Evolutionary conservation across 37 sponge, comb jelly and placozoan species (phyloP), one percentile per base, ranked within the genome.

Genomic region (Eunapius fragilis): DNA sequence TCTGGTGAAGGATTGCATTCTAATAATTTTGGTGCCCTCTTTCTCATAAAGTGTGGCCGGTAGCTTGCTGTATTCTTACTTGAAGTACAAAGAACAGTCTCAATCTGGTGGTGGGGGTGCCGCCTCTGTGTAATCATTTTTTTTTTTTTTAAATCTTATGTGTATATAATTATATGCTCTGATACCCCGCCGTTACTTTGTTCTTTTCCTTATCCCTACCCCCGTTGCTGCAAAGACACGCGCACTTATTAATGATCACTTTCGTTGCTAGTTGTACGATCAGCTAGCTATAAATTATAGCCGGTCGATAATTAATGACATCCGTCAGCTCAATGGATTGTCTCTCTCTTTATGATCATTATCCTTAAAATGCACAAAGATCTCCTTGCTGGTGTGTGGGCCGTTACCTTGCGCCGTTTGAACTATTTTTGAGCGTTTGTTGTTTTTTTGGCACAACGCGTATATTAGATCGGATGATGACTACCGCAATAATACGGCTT

Each of bases 41-140:
- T 49, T 78, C 5, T 25, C 28, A 32, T 74, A 27, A 50, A 91
- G 91, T 83, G 91, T 87, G 25, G 69, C 28, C 31, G 91, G 80
- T 11, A 87, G 87, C 67, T 49, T 93, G 47, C 41, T 84, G 2
- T 93, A 87, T 69, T 93, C 94, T 10, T 79, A 69, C 38, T 70
- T 83, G 72, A 93, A 93, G 35, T 90, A 85, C 50, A 68, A 17
- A 32, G 91, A 93, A 32, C 88, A 89, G 19, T 70, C 76, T 19
- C 35, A 14, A 14, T 45, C 45, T n/a, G n/a, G n/a, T n/a, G n/a
- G n/a, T n/a, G n/a, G n/a, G n/a, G n/a, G n/a, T n/a, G n/a, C n/a
- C n/a, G n/a, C n/a, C n/a, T n/a, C n/a, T n/a, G n/a, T n/a, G n/a
- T n/a, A n/a, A n/a, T n/a, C n/a, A n/a, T n/a, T n/a, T n/a, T n/a